A percentile compares a stretch with the other conserved stretches of the same genome.
Conservation (phyloP, 2,113 vertebrate genomes). For the Pycnonotus jocosus region DNA sequence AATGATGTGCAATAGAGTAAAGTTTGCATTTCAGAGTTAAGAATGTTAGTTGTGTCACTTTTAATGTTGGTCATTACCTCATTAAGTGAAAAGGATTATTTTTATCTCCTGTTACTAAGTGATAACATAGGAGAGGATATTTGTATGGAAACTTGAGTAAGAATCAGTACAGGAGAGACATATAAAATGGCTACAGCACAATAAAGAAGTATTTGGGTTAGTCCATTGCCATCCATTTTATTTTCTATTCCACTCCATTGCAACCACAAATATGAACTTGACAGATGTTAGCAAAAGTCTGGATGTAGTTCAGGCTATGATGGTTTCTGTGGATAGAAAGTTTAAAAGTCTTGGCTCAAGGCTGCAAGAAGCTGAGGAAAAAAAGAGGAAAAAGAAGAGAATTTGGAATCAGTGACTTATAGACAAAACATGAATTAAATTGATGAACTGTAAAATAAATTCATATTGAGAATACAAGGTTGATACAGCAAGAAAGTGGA, state of each 20-base stretch:
- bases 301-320: conserved; percentile 29
- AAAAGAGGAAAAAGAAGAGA: not conserved
- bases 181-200: conserved; percentile 7
- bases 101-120: not conserved
- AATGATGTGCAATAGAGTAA: not conserved
- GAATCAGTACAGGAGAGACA: not conserved
- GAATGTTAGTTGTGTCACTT: not conserved
- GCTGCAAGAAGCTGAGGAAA: not conserved
- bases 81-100: conserved; percentile 20
- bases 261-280: conserved; percentile 56
- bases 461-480: not conserved
- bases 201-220: conserved; percentile 58
- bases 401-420: not conserved
- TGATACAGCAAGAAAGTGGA: not conserved
- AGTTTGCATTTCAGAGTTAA: not conserved
- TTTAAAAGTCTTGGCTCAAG: conserved; percentile 38
- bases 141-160: not conserved
- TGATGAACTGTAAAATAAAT: conserved; percentile 26
- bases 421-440: not conserved
- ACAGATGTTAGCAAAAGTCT: conserved; percentile 58
- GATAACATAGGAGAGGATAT: not conserved
- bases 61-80: not conserved
- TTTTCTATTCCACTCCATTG: conserved; percentile 52
- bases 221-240: conserved; percentile 44
- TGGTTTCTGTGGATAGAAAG: conserved; percentile 31